Evolutionary conservation across 2,888 invertebrate genomes (phyloP).

Genomic region (Matsumyia berberina): DNA sequence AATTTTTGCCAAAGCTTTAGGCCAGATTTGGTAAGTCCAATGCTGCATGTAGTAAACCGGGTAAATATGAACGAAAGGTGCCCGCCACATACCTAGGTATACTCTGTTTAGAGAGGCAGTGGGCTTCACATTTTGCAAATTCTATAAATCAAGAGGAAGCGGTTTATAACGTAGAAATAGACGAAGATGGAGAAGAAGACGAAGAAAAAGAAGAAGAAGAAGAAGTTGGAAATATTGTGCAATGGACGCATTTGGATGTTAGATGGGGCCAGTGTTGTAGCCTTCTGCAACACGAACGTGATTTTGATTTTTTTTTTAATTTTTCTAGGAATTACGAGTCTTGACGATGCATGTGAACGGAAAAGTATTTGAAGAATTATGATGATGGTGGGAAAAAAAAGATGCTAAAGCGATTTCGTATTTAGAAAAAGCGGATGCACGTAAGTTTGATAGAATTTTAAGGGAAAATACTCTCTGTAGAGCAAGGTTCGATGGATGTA

Average conservation of each 20-base stretch:
- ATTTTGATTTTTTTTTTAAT: conserved; percentile 20
- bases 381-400: conserved; percentile 2
- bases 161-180: conserved; percentile 7
- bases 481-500: no score
- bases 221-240: conserved; percentile 58
- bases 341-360: conserved; percentile 44
- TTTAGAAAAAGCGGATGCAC: not conserved
- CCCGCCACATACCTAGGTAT: conserved; percentile 28
- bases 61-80: conserved; percentile 53
- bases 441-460: not conserved
- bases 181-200: conserved; percentile 11
- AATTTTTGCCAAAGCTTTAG: conserved; percentile 56
- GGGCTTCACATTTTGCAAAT: conserved; percentile 64
- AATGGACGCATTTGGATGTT: conserved; percentile 53
- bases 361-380: conserved; percentile 33
- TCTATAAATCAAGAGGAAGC: conserved; percentile 72
- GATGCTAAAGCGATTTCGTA: not conserved
- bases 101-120: conserved; percentile 23
- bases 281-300: conserved; percentile 62
- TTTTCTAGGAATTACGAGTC: conserved; percentile 16
- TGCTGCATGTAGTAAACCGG: conserved; percentile 42
- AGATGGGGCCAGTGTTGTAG: conserved; percentile 57
- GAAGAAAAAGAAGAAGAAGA: conserved; percentile 19
- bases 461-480: no score
- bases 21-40: conserved; percentile 64